A percentile compares a stretch with the other conserved stretches of the same genome.
Conservation (phyloP, 2,888 invertebrate species). For the Tipula helvola region DNA sequence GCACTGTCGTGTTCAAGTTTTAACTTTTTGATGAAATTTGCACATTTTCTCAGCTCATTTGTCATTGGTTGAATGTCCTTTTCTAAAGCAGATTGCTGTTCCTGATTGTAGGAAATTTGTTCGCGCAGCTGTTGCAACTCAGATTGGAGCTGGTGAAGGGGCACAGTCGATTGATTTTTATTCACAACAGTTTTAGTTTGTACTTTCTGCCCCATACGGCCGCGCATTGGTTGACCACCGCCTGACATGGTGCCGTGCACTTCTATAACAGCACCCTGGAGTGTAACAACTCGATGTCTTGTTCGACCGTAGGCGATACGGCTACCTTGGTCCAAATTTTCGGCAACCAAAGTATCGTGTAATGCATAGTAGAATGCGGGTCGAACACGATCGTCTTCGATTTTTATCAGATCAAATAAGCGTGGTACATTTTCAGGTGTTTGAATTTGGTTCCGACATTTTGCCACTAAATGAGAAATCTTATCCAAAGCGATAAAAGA, state of each 20-base stretch:
- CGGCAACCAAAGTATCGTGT: conserved; percentile 76
- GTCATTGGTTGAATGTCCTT: background rate
- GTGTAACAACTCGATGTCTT: conserved; percentile 74
- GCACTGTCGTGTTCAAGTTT: background rate
- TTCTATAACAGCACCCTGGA: conserved; percentile 78
- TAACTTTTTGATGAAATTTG: background rate
- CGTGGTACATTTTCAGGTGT: conserved; percentile 78
- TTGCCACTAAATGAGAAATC: conserved; percentile 45
- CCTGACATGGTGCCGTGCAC: conserved; percentile 89
- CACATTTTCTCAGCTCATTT: background rate
- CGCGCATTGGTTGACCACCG: conserved; percentile 65
- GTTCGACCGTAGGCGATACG: conserved; percentile 68
- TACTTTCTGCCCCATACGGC: conserved; percentile 70
- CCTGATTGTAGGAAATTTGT: background rate
- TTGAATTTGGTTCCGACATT: conserved; percentile 35
- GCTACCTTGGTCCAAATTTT: conserved; percentile 77
- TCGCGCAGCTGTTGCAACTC: background rate
- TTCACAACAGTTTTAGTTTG: conserved; percentile 27
- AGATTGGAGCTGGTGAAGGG: background rate
- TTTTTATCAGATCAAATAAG: conserved; percentile 77
- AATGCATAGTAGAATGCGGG: conserved; percentile 88
- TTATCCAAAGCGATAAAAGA: conserved; percentile 87
- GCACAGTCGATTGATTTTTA: background rate
- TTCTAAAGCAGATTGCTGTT: background rate
- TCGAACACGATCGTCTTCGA: conserved; percentile 60